Evolutionary conservation across 2,797 vertebrate species (phyloP), one percentile per base, ranked within the genome.

Genomic region (Tenualosa thibaudeaui): DNA sequence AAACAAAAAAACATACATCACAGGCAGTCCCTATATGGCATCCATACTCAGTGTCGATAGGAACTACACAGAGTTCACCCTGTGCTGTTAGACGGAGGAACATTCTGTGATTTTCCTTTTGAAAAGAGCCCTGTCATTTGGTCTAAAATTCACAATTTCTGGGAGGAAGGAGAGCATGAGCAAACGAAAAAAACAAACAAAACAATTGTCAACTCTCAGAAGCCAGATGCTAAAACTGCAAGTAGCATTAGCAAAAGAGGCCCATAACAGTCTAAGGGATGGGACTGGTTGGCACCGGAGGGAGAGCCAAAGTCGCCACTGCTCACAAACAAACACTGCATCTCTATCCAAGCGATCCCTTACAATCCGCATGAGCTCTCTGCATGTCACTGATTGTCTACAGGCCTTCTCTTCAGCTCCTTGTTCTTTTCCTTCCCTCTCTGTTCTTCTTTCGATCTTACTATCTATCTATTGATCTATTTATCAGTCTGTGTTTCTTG

Each of bases 201-300:
- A 86, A 83, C 81, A 75, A 24, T 62, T 86, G 85, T 84, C 86
- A 84, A 54, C 71, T 51, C 82, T 53, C 58, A 50, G 58, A 43
- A 82, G 86, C 84, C 85, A 89, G 88, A 89, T 85, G 87, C 85
- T 83, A 56, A 86, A 49, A 78, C 87, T 88, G 87, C 75, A 87
- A 51, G 86, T 65, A 81, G 85, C 81, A 40, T 89, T 84, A 86
- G 84, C 85, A 88, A 71, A 86, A 49, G 56, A 54, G 58, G 85
- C 87, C 49, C 83, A 82, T 37, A 81, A 51, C 81, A 81, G 84
- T 85, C 84, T 82, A 53, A 84, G 81, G 65, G 84, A 90, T 83
- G 83, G 86, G 85, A 86, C 86, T 24, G 85, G 87, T 56, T 83
- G 89, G 86, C 85, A 86, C 88, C 37, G 71, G 83, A 65, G 84